These are phyloP conservation scores for Scolopax rusticola DNA, from an alignment of 2,797 vertebrate genomes.

Conservation along the genomic window DNA sequence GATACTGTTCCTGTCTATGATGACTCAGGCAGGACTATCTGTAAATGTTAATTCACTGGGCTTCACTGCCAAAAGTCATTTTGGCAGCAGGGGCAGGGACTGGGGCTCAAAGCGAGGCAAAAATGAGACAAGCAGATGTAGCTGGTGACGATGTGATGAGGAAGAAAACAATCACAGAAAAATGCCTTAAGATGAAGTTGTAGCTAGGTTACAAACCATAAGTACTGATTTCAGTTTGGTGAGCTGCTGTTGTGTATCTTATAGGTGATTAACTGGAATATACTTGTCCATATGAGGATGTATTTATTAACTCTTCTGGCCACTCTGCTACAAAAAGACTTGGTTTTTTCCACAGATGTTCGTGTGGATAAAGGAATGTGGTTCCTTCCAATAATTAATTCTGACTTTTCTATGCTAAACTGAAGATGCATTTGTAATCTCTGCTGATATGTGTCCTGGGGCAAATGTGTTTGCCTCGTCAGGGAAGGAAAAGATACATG, in stretches of 20 bases:
- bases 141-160: not conserved
- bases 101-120: not conserved
- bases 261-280: constrained; percentile 8
- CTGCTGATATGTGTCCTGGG: not conserved
- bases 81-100: not conserved
- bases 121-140: not conserved
- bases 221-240: constrained; percentile 54
- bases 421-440: not conserved
- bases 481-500: not conserved
- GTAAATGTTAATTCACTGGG: not conserved
- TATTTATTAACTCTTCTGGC: constrained; percentile 13
- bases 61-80: not conserved
- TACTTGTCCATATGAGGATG: constrained; percentile 22
- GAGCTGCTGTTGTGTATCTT: constrained; percentile 35
- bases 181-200: constrained; percentile 41
- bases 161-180: constrained; percentile 9
- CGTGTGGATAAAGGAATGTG: not conserved
- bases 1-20: not conserved
- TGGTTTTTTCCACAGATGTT: not conserved
- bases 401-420: not conserved
- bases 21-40: not conserved
- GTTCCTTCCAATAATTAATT: not conserved
- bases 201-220: constrained; percentile 38
- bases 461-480: not conserved
- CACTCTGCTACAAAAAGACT: not conserved